These are phyloP conservation scores for Rutilus rutilus DNA, from an alignment of 2,113 vertebrate species.

Conservation along the genomic window DNA sequence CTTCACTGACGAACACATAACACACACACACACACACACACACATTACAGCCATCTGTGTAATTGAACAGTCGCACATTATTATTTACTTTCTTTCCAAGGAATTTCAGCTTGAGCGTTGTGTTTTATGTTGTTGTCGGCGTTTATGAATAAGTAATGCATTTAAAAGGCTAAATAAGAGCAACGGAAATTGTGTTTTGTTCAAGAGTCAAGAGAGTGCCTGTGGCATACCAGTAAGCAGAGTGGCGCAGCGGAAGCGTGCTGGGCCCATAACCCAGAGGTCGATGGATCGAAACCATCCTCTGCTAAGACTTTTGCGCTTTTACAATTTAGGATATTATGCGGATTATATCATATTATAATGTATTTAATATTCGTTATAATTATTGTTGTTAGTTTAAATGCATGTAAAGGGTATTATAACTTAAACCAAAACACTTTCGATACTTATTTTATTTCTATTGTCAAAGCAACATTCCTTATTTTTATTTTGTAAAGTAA, in stretches of 20 bases:
- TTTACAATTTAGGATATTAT: neutral
- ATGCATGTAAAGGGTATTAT: neutral
- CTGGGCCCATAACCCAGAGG: conserved; percentile 69
- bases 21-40: neutral
- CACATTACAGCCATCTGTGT: neutral
- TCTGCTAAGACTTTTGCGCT: neutral
- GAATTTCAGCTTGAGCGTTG: neutral
- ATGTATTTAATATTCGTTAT: neutral
- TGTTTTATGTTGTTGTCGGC: neutral
- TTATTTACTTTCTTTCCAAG: neutral
- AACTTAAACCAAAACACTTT: too few species aligned
- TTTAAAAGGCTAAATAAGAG: neutral
- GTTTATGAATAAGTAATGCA: neutral
- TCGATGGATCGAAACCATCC: conserved; percentile 61
- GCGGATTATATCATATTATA: neutral
- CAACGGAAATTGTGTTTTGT: neutral
- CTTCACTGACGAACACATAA: neutral
- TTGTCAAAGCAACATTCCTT: too few species aligned
- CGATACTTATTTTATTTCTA: too few species aligned
- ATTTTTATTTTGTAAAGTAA: too few species aligned
- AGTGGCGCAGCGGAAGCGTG: conserved; percentile 68
- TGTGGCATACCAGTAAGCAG: neutral
- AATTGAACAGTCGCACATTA: neutral
- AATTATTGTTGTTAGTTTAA: neutral
- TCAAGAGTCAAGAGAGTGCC: rapidly evolving